Evolutionary conservation across 2,888 invertebrate species (phyloP), one percentile per base, ranked within the genome.

Genomic region (Coelopa pilipes): DNA sequence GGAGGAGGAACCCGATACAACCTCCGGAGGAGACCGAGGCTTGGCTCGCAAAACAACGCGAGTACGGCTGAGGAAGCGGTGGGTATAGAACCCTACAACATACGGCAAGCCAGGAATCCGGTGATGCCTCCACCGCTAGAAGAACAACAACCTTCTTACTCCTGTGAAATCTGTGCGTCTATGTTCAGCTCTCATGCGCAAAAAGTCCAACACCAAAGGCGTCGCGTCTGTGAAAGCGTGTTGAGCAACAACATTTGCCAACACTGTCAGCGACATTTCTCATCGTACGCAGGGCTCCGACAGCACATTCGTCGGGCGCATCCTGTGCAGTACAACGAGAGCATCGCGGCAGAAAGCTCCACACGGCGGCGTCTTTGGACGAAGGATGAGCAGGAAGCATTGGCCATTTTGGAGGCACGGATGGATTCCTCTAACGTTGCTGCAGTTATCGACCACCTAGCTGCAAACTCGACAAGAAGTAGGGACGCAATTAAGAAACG

Each of bases 11-110:
- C 15, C 53, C 34, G 34, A 34, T 53, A 53, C n/a, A 53, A 53
- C 53, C 53, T 53, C 13, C 53, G 53, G 13, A 53, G 53, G n/a
- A 53, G 53, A 53, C n/a, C 53, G 53, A 53, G 53, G n/a, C 53
- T 53, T 2, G n/a, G 53, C 53, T n/a, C 53, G 53, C 53, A 2
- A 13, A 3, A 10, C 10, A 49, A 3, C 10, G n/a, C 53, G 53
- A n/a, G 53, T 53, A 53, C 53, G 2, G 13, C 53, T 53, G 53
- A 34, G 34, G 34, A n/a, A 53, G 53, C 10, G 53, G 53, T 53
- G 53, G 53, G n/a, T 5, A 15, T 53, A 13, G 10, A 53, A 3
- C 53, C 3, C 3, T 15, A 5, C 10, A 53, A 15, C 4, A 13
- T 15, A 53, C 53, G 53, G 53, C 53, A 53, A 53, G 4, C 34